Evolutionary conservation across 2,797 vertebrate genomes (phyloP), one percentile per base, ranked within the genome.

Genomic region (Psittacula derbiana): DNA sequence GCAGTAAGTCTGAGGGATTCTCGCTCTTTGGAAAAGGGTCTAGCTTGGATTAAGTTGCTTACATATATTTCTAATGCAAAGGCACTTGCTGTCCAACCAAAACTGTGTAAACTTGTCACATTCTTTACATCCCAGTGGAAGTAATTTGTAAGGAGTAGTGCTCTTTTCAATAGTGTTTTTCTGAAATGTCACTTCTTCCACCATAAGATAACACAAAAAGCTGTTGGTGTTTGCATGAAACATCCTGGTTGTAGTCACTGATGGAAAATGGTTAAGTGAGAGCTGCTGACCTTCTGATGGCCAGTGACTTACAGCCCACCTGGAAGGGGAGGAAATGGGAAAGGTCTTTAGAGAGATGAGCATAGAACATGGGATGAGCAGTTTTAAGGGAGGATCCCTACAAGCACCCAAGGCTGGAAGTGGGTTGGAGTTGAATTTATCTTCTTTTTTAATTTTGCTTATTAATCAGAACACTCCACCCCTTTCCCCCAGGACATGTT

Each of bases 1-100:
- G 91, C 80, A 75, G 28, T 24, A 73, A 71, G 2, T 64, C 21
- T 46, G 60, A 86, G 43, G 79, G 89, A 41, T 94, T 83, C 31
- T 88, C 14, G 49, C 16, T 60, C 90, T 50, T 67, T 36, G 83
- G 93, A 92, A 49, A 33, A 86, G 78, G 44, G 46, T 50, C 93
- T 94, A 93, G 91, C 88, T 91, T 1, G 0, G 79, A 11, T 78
- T 71, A 50, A n/a, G 69, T 23, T 24, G 67, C 41, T 94, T 94
- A n/a, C 24, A 95, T 96, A 30, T 66, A 31, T 64, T 72, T 49
- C 71, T 49, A 14, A 36, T 21, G 67, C 78, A 85, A 80, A 96
- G 86, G 67, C 62, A 20, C 25, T 85, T 2, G 7, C 1, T 2
- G 38, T 87, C 57, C 91, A 80, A 11, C 74, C 41, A 65, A 30